phyloP scores from a whole-genome alignment of 2,888 invertebrate genomes.

The Rhaphigaster nebulosa region DNA sequence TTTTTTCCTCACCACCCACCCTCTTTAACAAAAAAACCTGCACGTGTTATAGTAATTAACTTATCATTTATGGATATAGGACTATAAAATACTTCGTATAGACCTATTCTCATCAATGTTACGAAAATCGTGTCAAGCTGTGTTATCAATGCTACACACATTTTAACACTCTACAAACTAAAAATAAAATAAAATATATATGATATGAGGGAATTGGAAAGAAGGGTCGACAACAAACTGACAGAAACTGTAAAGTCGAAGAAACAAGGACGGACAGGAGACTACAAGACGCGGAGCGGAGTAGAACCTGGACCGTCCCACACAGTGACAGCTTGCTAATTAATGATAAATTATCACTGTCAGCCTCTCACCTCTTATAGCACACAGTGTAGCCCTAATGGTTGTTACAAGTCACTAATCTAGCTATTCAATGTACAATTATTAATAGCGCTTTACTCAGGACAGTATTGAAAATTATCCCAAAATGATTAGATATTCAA shows the following conservation, averaged over 20 bases:
- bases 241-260: not conserved
- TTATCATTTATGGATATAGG: too few species aligned
- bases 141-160: too few species aligned
- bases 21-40: too few species aligned
- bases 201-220: too few species aligned
- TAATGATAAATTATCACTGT: conserved; percentile 1
- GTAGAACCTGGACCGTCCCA: not conserved
- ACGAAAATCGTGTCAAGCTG: too few species aligned
- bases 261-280: not conserved
- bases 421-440: not conserved
- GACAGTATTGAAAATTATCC: not conserved
- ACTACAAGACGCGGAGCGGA: not conserved
- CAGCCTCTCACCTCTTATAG: not conserved
- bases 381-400: not conserved
- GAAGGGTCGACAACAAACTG: not conserved
- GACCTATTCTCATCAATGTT: too few species aligned
- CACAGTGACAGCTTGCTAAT: not conserved
- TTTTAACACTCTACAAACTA: too few species aligned
- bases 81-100: too few species aligned
- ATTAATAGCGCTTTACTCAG: not conserved
- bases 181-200: too few species aligned
- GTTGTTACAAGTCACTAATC: not conserved
- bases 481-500: too few species aligned
- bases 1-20: too few species aligned
- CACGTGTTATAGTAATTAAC: too few species aligned